A percentile compares a stretch with the other conserved stretches of the same genome.
Conservation (phyloP, 2,113 vertebrate genomes). For the Scortum barcoo region DNA sequence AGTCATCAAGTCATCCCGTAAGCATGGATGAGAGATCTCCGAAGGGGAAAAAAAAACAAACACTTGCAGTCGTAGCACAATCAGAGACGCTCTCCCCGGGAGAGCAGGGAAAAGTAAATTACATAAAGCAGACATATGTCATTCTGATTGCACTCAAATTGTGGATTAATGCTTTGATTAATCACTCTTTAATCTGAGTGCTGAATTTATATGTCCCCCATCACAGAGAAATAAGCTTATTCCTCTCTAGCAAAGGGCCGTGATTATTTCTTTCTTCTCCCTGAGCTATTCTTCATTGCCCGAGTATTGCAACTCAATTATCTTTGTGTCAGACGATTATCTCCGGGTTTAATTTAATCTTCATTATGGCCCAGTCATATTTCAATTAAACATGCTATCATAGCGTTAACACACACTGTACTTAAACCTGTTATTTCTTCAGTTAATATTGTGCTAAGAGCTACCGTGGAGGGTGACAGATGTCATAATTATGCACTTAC, state of each 20-base stretch:
- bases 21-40: conserved; percentile 57
- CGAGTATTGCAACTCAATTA: conserved; percentile 92
- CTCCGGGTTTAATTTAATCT: conserved; percentile 92
- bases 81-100: conserved; percentile 23
- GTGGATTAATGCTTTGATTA: conserved; percentile 88
- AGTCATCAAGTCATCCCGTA: conserved; percentile 73
- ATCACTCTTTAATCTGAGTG: conserved; percentile 87
- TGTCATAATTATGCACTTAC: conserved; percentile 96
- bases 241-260: conserved; percentile 73
- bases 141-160: conserved; percentile 82
- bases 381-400: conserved; percentile 93
- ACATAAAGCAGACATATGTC: conserved; percentile 84
- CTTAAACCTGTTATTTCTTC: conserved; percentile 91
- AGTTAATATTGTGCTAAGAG: conserved; percentile 92
- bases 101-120: conserved; percentile 73
- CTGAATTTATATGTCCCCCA: conserved; percentile 84
- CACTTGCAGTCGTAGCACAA: conserved; percentile 48
- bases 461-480: conserved; percentile 88
- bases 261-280: conserved; percentile 84
- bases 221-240: conserved; percentile 82
- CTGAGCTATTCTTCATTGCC: conserved; percentile 84
- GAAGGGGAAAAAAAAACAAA: conserved; percentile 31
- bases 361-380: conserved; percentile 92
- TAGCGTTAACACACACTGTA: conserved; percentile 88
- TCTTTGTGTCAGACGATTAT: conserved; percentile 94